Evolutionary conservation across 2,888 invertebrate genomes (phyloP), one percentile per base, ranked within the genome.

Genomic region (Ennomos fuscantarius): DNA sequence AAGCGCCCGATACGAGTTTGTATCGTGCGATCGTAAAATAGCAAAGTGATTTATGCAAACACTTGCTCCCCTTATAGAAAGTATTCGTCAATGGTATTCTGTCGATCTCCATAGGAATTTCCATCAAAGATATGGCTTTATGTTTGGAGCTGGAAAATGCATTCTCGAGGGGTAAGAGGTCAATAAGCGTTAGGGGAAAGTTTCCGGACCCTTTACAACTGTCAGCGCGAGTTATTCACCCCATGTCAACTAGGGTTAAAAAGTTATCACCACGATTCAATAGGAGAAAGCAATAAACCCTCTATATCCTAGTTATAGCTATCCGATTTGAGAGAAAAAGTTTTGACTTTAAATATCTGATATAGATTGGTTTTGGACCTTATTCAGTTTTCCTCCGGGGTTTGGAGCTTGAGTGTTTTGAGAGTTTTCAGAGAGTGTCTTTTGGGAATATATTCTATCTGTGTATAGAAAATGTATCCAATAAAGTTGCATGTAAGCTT

Each of bases 151-250:
- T 68, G 68, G 70, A 75, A 76, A 86, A 86, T 86, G 87, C 84
- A 85, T 84, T 72, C 75, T 78, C 76, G 66, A 76, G 76, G 84
- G 81, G 80, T 75, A 80, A 75, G 78, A 80, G 87, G 83, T 86
- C 86, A 86, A 87, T 84, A 84, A 81, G 83, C 79, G 79, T 72
- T 74, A 82, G 81, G 82, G 82, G 80, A 73, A 81, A 82, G 74
- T 80, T 82, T 74, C 69, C 72, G 62, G 76, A 76, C 81, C 82
- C 81, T 82, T 86, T 78, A 79, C 75, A 83, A 86, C 82, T 87
- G 88, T 88, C 89, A 87, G 78, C 81, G 75, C 74, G 75, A 82
- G 84, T 86, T 86, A 84, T 86, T 86, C 86, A 84, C 86, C 86
- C 86, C 75, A 80, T 78, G 80, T 86, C 87, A 83, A 81, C 81